Evolutionary conservation across 2,888 invertebrate genomes (phyloP).

Genomic region (Limnephilus rhombicus): DNA sequence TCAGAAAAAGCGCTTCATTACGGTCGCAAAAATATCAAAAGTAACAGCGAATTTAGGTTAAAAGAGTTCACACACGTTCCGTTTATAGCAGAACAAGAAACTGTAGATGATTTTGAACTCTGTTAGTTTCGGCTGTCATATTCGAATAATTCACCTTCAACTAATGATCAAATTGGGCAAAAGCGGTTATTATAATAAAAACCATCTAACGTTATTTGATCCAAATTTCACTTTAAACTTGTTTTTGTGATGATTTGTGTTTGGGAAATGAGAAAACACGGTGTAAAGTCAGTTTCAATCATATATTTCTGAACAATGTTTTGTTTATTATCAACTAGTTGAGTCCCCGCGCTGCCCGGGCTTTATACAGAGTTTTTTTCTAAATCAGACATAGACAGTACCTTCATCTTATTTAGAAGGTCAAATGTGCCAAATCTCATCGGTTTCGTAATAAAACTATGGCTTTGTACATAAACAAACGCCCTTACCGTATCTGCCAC

Average conservation of each 20-base stretch:
- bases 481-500: too few species aligned
- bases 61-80: slow-evolving; percentile 21
- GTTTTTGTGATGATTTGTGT: neutral
- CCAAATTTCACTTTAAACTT: neutral
- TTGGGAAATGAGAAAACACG: neutral
- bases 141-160: neutral
- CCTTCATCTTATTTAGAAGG: too few species aligned
- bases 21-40: slow-evolving; percentile 18
- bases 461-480: too few species aligned
- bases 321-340: too few species aligned
- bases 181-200: neutral
- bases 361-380: too few species aligned
- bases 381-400: too few species aligned
- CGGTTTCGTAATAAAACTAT: too few species aligned
- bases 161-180: neutral
- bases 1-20: neutral
- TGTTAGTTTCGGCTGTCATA: neutral
- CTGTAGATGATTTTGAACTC: slow-evolving; percentile 4
- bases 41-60: slow-evolving; percentile 19
- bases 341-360: too few species aligned
- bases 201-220: neutral
- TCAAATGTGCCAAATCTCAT: too few species aligned
- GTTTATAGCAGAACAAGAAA: slow-evolving; percentile 2
- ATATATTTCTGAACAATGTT: too few species aligned
- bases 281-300: too few species aligned